Conservation (phyloP, 1,140 invertebrate species). For the Chrysomallon squamiferum region DNA sequence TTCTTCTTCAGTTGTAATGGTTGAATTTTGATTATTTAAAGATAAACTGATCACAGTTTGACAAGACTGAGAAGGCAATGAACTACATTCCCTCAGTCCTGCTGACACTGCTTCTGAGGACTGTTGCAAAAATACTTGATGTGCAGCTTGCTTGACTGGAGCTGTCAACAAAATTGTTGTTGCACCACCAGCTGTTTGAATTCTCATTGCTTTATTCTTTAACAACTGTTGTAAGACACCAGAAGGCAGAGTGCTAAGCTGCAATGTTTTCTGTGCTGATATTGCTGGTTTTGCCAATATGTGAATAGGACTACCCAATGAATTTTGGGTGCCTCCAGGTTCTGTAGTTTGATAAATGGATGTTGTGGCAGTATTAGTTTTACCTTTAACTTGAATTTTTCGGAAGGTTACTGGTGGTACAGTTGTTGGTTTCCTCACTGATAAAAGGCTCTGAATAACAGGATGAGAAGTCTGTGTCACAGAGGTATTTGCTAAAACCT, state of each 20-base stretch:
- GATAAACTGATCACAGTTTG: background rate
- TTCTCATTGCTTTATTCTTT: slow-evolving; percentile 21
- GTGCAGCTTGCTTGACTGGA: background rate
- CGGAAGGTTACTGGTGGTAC: background rate
- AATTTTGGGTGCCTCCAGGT: background rate
- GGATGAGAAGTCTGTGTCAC: slow-evolving; percentile 9
- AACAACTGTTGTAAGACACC: slow-evolving; percentile 25
- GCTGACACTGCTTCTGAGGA: background rate
- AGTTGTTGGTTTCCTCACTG: background rate
- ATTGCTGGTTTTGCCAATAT: no score
- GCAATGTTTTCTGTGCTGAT: background rate
- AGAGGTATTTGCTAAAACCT: background rate
- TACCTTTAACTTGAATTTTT: background rate
- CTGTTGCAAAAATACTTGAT: background rate
- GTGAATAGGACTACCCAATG: no score
- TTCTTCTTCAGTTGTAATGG: no score
- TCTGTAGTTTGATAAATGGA: background rate
- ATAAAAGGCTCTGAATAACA: slow-evolving; percentile 13
- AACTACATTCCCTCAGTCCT: background rate
- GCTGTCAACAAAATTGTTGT: slow-evolving; percentile 12
- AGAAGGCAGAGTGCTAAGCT: slow-evolving; percentile 3
- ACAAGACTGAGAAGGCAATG: background rate
- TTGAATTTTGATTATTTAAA: background rate
- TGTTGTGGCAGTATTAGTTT: background rate
- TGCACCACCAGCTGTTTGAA: slow-evolving; percentile 13